Conservation (phyloP, 2,113 vertebrate species). For the Bubo scandiacus region DNA sequence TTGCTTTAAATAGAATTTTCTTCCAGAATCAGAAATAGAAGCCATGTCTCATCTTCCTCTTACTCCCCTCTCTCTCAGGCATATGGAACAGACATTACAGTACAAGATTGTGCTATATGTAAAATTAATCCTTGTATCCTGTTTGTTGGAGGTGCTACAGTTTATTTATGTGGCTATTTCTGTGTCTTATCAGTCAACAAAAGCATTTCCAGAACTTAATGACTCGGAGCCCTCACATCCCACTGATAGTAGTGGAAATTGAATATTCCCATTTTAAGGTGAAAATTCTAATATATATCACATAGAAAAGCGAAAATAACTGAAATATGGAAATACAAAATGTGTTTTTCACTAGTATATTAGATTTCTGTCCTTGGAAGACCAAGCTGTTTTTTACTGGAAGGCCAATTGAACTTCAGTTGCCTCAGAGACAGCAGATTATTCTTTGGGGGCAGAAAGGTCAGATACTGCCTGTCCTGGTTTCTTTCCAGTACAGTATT, state of each 20-base stretch:
- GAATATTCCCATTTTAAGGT: not conserved
- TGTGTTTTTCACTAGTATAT: not conserved
- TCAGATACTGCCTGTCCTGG: conserved; percentile 17
- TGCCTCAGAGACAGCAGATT: not conserved
- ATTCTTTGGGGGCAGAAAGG: not conserved
- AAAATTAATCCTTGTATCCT: not conserved
- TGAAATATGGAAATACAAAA: not conserved
- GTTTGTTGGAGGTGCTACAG: not conserved
- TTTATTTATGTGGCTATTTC: not conserved
- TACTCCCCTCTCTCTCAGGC: not conserved
- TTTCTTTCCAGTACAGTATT: conserved; percentile 42
- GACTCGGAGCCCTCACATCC: not conserved
- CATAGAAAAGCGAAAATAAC: not conserved
- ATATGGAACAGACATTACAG: not conserved
- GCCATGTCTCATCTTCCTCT: not conserved
- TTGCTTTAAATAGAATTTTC: not conserved
- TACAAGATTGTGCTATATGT: not conserved
- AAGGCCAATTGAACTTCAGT: not conserved
- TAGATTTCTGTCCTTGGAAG: not conserved
- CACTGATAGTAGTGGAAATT: not conserved
- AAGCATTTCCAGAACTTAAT: not conserved
- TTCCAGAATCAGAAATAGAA: not conserved
- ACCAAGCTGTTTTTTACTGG: not conserved
- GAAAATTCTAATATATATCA: not conserved
- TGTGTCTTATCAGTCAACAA: not conserved